Conservation (phyloP, 2,113 vertebrate species). For the Cyanoramphus novaezelandiae region DNA sequence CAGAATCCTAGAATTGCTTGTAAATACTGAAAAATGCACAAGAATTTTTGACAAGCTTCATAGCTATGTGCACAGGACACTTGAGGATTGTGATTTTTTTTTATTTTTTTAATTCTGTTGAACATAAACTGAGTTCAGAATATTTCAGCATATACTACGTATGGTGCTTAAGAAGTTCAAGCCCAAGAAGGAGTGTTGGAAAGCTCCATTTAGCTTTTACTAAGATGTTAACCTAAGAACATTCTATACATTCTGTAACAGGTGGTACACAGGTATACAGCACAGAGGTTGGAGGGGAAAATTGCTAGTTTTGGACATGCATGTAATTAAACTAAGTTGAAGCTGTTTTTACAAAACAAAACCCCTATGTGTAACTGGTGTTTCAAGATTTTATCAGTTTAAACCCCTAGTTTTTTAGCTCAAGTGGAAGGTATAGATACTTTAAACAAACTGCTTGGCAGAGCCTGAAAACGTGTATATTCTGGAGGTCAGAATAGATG, state of each 20-base stretch:
- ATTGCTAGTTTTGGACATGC: background rate
- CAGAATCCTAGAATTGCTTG: background rate
- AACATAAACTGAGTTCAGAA: background rate
- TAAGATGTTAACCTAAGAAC: background rate
- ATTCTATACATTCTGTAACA: background rate
- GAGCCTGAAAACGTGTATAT: background rate
- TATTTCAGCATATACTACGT: background rate
- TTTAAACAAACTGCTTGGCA: background rate
- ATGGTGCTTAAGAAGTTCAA: background rate
- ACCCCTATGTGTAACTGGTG: background rate
- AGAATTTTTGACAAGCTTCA: background rate
- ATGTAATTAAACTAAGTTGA: background rate
- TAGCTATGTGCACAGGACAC: background rate
- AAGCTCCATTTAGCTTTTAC: background rate
- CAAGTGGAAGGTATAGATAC: background rate
- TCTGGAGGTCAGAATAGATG: background rate
- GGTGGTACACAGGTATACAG: background rate
- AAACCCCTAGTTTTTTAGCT: background rate
- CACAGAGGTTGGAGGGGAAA: background rate
- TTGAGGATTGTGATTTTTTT: background rate
- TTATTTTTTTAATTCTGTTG: background rate
- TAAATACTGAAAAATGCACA: background rate
- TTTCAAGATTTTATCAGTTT: background rate
- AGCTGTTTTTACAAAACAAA: background rate
- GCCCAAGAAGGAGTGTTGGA: background rate